These are phyloP conservation scores for Epirrhoe tristata DNA, from an alignment of 2,888 invertebrate species.

Conservation along the genomic window DNA sequence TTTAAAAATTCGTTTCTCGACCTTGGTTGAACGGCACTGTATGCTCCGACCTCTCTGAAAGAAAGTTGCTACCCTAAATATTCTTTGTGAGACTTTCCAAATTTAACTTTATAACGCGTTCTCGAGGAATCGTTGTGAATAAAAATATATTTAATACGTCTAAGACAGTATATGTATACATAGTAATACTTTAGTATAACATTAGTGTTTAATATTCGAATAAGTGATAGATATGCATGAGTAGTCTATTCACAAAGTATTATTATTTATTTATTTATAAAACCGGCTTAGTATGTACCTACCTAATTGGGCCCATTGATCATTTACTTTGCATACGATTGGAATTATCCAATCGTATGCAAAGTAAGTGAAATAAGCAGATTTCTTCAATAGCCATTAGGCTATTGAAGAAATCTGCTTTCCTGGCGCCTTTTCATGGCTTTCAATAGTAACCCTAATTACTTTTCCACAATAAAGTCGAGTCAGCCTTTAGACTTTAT, in stretches of 20 bases:
- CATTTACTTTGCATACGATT: slow-evolving; percentile 5
- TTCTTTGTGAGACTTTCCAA: slow-evolving; percentile 36
- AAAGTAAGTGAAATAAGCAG: too few species aligned
- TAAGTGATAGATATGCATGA: too few species aligned
- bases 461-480: slow-evolving; percentile 37
- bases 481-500: slow-evolving; percentile 52
- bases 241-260: too few species aligned
- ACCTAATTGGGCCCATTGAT: not conserved
- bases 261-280: not conserved
- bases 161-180: not conserved
- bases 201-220: too few species aligned
- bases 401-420: slow-evolving; percentile 6
- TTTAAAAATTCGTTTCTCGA: slow-evolving; percentile 64
- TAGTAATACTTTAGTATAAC: too few species aligned
- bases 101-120: slow-evolving; percentile 24
- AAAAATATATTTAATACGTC: slow-evolving; percentile 7
- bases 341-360: too few species aligned
- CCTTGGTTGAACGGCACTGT: slow-evolving; percentile 48
- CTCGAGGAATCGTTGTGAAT: slow-evolving; percentile 17
- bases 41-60: slow-evolving; percentile 38
- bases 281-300: not conserved
- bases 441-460: slow-evolving; percentile 40
- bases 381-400: too few species aligned
- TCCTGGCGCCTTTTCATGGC: slow-evolving; percentile 23
- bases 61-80: slow-evolving; percentile 36